Evolutionary conservation across 2,113 vertebrate species (phyloP).

Genomic region (Ginglymostoma cirratum): DNA sequence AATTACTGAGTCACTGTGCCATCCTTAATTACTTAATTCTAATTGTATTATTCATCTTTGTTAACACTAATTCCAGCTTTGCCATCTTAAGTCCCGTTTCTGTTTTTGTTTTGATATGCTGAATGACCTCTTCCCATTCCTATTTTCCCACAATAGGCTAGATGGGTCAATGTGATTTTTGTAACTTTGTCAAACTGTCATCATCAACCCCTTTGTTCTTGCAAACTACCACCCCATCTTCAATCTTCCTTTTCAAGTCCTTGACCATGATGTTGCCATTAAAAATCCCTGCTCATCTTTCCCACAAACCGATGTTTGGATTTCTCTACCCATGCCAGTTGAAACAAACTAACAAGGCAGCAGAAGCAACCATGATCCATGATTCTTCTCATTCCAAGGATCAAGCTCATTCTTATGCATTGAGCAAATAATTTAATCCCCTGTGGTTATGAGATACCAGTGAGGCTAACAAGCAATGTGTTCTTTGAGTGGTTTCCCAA

Average conservation of each 20-base stretch:
- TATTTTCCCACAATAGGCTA: too few relatives aligned
- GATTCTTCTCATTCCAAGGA: neutral
- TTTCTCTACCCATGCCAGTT: neutral
- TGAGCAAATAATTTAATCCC: neutral
- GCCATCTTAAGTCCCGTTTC: neutral
- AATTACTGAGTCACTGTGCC: too few relatives aligned
- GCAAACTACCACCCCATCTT: too few relatives aligned
- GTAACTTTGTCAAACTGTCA: too few relatives aligned
- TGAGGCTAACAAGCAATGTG: neutral
- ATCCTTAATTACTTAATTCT: neutral
- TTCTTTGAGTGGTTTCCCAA: neutral
- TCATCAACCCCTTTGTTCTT: too few relatives aligned
- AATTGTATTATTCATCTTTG: neutral
- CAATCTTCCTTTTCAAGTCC: too few relatives aligned
- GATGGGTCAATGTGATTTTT: too few relatives aligned
- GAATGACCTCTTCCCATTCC: too few relatives aligned
- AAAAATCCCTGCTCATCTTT: too few relatives aligned
- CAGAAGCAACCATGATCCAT: neutral
- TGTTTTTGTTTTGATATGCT: neutral
- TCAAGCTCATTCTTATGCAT: neutral
- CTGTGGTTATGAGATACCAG: neutral
- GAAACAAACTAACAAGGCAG: neutral
- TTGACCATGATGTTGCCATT: too few relatives aligned
- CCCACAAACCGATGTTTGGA: neutral
- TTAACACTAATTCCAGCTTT: neutral